Evolutionary conservation across 2,113 vertebrate genomes (phyloP).

Genomic region (Mormyrus iriodes): DNA sequence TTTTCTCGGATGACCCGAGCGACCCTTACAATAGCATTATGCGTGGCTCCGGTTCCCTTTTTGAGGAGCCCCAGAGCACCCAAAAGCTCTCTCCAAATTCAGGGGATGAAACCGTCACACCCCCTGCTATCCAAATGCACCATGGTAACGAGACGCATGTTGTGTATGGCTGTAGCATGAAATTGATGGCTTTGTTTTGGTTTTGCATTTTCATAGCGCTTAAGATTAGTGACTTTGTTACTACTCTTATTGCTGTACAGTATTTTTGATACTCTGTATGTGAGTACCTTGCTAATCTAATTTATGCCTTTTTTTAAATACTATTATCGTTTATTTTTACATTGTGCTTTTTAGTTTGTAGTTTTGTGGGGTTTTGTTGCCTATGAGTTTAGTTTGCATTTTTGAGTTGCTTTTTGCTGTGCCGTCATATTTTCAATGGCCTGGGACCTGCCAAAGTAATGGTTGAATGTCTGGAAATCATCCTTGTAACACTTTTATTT

Average conservation of each 20-base stretch:
- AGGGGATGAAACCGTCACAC: constrained; percentile 53
- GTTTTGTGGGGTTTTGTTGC: constrained; percentile 20
- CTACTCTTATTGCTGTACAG: constrained; percentile 16
- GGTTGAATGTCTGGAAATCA: not conserved
- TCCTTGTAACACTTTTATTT: not conserved
- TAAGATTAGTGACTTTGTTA: not conserved
- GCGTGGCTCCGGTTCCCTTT: constrained; percentile 47
- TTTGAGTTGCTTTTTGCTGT: not conserved
- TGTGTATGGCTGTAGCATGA: constrained; percentile 36
- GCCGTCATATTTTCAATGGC: not conserved
- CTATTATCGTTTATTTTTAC: not conserved
- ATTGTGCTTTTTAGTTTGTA: constrained; percentile 21
- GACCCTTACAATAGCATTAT: constrained; percentile 50
- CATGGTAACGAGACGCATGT: constrained; percentile 65
- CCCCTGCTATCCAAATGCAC: constrained; percentile 55
- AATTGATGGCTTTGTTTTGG: constrained; percentile 12
- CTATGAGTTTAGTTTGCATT: constrained; percentile 10
- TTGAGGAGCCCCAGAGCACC: constrained; percentile 54
- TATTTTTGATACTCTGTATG: not conserved
- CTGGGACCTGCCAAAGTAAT: not conserved
- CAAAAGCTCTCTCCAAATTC: constrained; percentile 50
- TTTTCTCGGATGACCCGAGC: constrained; percentile 60
- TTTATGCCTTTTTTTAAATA: not conserved
- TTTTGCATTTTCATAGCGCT: constrained; percentile 23
- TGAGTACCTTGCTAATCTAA: not conserved